Base-by-base conservation (phyloP, 2,797 vertebrate genomes). In the Cyclura pinguis region DNA sequence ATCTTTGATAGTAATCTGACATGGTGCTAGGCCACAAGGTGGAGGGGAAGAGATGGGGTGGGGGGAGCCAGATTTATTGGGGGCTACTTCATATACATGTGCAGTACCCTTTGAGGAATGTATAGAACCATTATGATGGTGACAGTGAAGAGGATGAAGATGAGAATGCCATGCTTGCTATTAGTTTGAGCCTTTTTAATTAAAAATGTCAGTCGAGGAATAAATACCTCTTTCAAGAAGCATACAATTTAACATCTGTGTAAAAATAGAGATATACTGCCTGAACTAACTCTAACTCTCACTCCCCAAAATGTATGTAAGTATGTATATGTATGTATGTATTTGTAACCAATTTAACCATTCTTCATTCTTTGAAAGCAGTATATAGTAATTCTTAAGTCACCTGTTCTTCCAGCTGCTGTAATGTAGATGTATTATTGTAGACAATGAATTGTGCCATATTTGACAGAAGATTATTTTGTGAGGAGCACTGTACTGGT, bases 391-490 rank as follows among this genome's bases (percentile, higher is more conserved):
- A 18, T 64, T 27, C 50, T n/a, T 64, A 87, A 87, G 59, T 50
- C 76, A 80, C 76, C 29, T 87, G 85, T 87, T 86, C 35, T 59
- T 38, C 73, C 85, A 87, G 57, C 35, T 62, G 85, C 27, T 87
- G 10, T 77, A 86, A 77, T 76, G 35, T 59, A 86, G 35, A 59
- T 77, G 57, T 64, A 52, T 35, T 78, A 67, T 47, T 78, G 86
- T 64, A 80, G 57, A 62, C 78, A 78, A 64, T 6, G 20, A 87
- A 80, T 67, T 87, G 29, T 87, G 59, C 59, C 59, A 67, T 67
- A 67, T 80, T 80, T 80, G 29, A 80, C 32, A 87, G 29, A 62
- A 62, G 38, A 64, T 64, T 78, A 64, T 87, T 87, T 87, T 87
- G 8, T 64, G 77, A 64, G n/a, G 29, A 64, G 67, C 27, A 42